Conservation (phyloP, 2,888 invertebrate species). For the Phyllotreta striolata region DNA sequence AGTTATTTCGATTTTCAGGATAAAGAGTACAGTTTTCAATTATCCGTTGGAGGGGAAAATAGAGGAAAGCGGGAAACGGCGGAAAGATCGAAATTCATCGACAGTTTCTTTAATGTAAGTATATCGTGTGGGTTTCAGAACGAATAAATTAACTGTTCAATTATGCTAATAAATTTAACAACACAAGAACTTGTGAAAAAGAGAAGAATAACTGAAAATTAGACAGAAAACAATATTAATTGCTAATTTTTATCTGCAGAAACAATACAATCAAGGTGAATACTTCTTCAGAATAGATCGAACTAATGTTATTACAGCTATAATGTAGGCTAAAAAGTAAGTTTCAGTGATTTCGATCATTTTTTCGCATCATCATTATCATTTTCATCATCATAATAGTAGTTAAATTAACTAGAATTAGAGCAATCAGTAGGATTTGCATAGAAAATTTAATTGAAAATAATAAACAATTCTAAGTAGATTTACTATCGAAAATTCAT, state of each 20-base stretch:
- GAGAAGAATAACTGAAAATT: too few relatives aligned
- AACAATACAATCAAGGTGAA: constrained; percentile 50
- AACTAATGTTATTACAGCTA: constrained; percentile 53
- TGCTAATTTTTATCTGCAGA: constrained; percentile 42
- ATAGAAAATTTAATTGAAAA: too few relatives aligned
- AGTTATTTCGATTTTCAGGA: constrained; percentile 45
- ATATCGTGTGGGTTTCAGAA: constrained; percentile 13
- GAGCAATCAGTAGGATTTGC: not conserved
- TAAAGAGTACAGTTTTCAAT: constrained; percentile 51
- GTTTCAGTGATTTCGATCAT: constrained; percentile 18
- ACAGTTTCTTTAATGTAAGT: constrained; percentile 59
- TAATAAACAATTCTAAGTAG: too few relatives aligned
- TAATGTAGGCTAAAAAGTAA: constrained; percentile 47
- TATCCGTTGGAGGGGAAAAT: constrained; percentile 47
- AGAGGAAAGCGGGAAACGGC: constrained; percentile 55
- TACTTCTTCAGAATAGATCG: constrained; percentile 50
- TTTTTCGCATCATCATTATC: not conserved
- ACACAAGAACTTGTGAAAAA: too few relatives aligned
- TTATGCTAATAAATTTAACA: not conserved
- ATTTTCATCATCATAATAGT: constrained; percentile 6
- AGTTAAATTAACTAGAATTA: not conserved
- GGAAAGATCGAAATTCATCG: constrained; percentile 54
- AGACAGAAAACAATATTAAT: constrained; percentile 9
- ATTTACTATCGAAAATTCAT: too few relatives aligned
- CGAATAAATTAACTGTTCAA: not conserved